Percentiles rank a stretch among this genome's conserved stretches.
Evolutionary conservation across 2,888 invertebrate genomes (phyloP).

Genomic region (Polyommatus icarus): DNA sequence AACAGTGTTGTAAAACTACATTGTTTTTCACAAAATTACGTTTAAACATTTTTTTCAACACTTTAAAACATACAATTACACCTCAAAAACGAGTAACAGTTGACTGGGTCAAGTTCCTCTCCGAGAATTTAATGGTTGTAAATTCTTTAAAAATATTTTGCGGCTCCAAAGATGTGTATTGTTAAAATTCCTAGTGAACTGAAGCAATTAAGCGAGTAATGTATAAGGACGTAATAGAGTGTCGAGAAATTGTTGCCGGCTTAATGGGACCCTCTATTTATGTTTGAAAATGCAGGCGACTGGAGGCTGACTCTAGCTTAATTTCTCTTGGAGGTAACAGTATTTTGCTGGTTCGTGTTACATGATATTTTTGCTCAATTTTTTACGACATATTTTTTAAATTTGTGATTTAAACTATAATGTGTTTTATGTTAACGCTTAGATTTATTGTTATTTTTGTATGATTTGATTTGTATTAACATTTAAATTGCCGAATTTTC

Average conservation of each 20-base stretch:
- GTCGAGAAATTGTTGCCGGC: constrained; percentile 70
- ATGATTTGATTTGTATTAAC: too few species aligned
- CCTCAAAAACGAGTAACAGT: constrained; percentile 13
- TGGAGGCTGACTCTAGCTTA: constrained; percentile 52
- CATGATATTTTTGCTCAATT: constrained; percentile 7
- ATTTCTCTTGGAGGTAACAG: constrained; percentile 42
- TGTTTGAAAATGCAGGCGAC: constrained; percentile 62
- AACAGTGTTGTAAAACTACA: not conserved
- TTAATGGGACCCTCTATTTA: constrained; percentile 67
- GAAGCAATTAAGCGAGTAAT: constrained; percentile 74
- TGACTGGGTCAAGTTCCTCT: constrained; percentile 13
- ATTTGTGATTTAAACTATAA: not conserved
- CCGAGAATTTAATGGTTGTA: constrained; percentile 18
- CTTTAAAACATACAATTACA: constrained; percentile 16
- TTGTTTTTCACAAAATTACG: not conserved
- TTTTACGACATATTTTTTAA: not conserved
- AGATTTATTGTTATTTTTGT: too few species aligned
- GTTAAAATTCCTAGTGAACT: constrained; percentile 74
- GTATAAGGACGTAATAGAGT: constrained; percentile 73
- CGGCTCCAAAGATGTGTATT: constrained; percentile 66
- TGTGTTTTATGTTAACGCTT: not conserved
- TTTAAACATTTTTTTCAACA: constrained; percentile 5
- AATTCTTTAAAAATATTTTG: constrained; percentile 47
- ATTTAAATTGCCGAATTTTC: too few species aligned
- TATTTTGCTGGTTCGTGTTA: constrained; percentile 34